Evolutionary conservation across 2,888 invertebrate genomes (phyloP).

Genomic region (Poecilus cupreus): DNA sequence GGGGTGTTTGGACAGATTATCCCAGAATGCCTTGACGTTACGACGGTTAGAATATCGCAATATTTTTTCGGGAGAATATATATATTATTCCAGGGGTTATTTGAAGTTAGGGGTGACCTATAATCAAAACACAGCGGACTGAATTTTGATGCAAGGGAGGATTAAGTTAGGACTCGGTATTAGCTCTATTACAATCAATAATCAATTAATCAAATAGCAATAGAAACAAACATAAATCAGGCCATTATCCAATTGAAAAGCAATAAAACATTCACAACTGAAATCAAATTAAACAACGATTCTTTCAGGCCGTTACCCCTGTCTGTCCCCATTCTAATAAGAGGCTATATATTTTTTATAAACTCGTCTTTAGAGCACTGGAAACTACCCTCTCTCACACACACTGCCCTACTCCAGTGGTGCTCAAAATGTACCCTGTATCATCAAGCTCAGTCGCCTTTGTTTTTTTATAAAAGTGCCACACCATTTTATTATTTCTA

Average conservation of each 20-base stretch:
- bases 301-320: conserved; percentile 22
- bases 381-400: background rate
- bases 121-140: conserved; percentile 19
- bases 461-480: too few species aligned
- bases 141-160: conserved; percentile 27
- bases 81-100: background rate
- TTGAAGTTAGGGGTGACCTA: conserved; percentile 13
- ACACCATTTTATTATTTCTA: too few species aligned
- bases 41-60: conserved; percentile 1
- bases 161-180: background rate
- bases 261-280: conserved; percentile 32
- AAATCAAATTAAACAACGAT: conserved; percentile 42
- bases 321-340: conserved; percentile 38
- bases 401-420: background rate
- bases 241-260: conserved; percentile 23
- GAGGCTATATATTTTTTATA: conserved; percentile 46
- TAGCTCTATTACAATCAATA: too few species aligned
- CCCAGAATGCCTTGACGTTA: background rate
- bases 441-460: too few species aligned
- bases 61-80: conserved; percentile 3
- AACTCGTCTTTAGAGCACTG: conserved; percentile 21
- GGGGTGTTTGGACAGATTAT: conserved; percentile 32
- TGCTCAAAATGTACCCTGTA: background rate
- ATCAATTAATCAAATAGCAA: conserved; percentile 11
- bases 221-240: conserved; percentile 19